Conservation (phyloP, 2,113 vertebrate species). For the Acanthochromis polyacanthus region DNA sequence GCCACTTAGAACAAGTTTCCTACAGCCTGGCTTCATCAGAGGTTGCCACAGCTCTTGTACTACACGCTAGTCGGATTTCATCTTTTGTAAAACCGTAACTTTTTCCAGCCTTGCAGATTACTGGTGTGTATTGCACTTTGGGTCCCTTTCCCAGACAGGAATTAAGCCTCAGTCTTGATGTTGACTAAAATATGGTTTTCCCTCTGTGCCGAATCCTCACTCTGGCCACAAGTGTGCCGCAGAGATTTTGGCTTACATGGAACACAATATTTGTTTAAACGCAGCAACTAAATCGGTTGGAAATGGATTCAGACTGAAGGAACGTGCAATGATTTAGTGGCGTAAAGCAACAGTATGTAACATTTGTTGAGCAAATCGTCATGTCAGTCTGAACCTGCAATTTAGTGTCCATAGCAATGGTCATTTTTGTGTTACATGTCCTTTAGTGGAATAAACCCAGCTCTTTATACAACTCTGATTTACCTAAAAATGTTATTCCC, state of each 20-base stretch:
- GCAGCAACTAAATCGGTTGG: neutral
- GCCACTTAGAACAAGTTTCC: too few species aligned
- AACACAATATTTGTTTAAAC: neutral
- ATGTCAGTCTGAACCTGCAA: too few species aligned
- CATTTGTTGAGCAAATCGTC: too few species aligned
- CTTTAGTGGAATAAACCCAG: too few species aligned
- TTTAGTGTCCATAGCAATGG: too few species aligned
- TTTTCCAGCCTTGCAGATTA: neutral
- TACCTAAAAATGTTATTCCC: too few species aligned
- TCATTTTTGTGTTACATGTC: too few species aligned
- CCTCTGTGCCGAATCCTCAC: constrained; percentile 1
- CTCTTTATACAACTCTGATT: too few species aligned
- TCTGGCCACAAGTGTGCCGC: neutral
- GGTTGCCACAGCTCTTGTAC: too few species aligned
- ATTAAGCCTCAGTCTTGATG: neutral
- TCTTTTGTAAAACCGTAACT: neutral
- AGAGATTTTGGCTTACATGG: neutral
- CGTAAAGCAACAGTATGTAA: neutral
- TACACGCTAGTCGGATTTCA: too few species aligned
- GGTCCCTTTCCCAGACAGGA: constrained; percentile 16
- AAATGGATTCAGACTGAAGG: neutral
- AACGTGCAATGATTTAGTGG: constrained; percentile 7
- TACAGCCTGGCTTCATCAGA: too few species aligned
- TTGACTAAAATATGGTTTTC: constrained; percentile 11
- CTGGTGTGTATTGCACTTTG: neutral